phyloP scores from a whole-genome alignment of 2,113 vertebrate species.

The Cinclus cinclus region DNA sequence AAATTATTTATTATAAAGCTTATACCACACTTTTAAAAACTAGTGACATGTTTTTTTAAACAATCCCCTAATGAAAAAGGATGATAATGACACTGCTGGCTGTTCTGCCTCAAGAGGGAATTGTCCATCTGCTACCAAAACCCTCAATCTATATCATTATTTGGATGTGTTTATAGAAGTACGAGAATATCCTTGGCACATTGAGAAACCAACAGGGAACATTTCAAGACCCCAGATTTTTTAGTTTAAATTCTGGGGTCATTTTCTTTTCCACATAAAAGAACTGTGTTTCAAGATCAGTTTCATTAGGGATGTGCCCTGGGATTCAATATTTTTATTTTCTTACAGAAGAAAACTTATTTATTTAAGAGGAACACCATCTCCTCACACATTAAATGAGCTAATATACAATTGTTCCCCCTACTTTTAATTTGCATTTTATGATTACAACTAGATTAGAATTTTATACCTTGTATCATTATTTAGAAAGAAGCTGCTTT shows the following conservation, averaged over 20 bases:
- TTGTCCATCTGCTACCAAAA: neutral
- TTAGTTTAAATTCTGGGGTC: neutral
- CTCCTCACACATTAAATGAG: slow-evolving; percentile 1
- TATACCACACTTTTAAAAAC: neutral
- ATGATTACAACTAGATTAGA: slow-evolving; percentile 19
- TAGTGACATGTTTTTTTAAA: neutral
- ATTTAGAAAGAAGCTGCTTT: slow-evolving; percentile 1
- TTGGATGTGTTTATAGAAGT: neutral
- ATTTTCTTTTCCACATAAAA: slow-evolving; percentile 23
- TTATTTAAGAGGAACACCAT: neutral
- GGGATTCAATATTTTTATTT: slow-evolving; percentile 27
- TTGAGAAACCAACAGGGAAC: neutral
- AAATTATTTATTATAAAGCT: neutral
- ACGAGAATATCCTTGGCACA: neutral
- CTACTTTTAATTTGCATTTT: slow-evolving; percentile 51
- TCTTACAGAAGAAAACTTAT: neutral
- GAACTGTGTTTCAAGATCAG: slow-evolving; percentile 5
- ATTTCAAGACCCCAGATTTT: neutral
- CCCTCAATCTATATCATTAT: neutral
- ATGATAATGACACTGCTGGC: neutral
- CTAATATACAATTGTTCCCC: neutral
- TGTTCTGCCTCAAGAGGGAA: neutral
- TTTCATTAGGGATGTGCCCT: slow-evolving; percentile 21
- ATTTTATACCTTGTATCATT: slow-evolving; percentile 1
- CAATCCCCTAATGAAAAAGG: neutral